Evolutionary conservation across 2,797 vertebrate species (phyloP), one percentile per base, ranked within the genome.

Genomic region (Hyperoplus lanceolatus): DNA sequence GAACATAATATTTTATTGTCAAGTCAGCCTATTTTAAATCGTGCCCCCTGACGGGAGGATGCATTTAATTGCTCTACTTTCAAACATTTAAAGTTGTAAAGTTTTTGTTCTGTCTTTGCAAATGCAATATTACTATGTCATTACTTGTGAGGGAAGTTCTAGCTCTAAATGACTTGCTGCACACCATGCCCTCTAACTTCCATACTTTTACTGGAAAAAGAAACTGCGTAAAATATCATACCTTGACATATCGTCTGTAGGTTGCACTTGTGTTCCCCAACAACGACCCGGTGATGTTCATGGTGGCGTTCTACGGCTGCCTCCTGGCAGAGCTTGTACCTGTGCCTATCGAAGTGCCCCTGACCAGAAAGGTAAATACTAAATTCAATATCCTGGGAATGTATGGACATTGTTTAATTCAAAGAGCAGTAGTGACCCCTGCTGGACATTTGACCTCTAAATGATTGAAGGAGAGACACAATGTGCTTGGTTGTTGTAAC

Each of bases 261-360:
- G 97, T 99, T 75, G 98, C 98, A 9, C 97, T 99, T 0, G 98
- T 99, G 60, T 99, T 98, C 90, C 98, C 98, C 8, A 99, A 99
- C 83, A 99, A 96, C 8, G 98, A 99, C 82, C 98, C 98, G 0
- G 97, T 98, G 83, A 97, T 96, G 97, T 99, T 99, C 92, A 97
- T 98, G 96, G 98, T 99, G 90, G 98, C 97, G 0, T 99, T 99
- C 93, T 99, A 99, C 21, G 97, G 97, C 77, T 99, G 98, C 92
- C 96, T 99, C 12, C 94, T 99, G 91, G 97, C 97, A 1, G 97
- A 98, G 90, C 92, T 99, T 83, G 96, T 99, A 75, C 98, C 98
- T 51, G 97, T 99, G 70, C 98, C 98, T 55, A 97, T 99, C 43
- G 98, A 99, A 93, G 98, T 99, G 79, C 98, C 98, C 0, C 94